These are phyloP conservation scores for Spodoptera litura DNA, from an alignment of 1,140 invertebrate genomes.

Conservation along the genomic window DNA sequence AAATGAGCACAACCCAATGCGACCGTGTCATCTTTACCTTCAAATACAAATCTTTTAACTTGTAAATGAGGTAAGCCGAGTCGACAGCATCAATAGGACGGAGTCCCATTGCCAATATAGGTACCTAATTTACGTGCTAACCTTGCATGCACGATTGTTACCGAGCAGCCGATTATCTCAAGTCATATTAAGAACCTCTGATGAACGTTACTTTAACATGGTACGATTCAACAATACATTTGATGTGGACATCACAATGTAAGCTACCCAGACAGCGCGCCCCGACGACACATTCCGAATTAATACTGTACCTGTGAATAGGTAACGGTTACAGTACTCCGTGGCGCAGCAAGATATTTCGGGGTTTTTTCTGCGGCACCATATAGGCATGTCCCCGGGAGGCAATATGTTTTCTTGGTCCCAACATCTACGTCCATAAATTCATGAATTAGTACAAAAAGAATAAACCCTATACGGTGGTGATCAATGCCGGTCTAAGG, in stretches of 20 bases:
- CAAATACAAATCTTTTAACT: not conserved
- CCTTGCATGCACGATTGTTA: slow-evolving; percentile 47
- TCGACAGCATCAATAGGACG: slow-evolving; percentile 1
- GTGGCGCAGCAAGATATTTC: slow-evolving; percentile 87
- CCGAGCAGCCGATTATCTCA: slow-evolving; percentile 13
- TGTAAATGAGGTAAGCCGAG: not conserved
- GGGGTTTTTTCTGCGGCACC: slow-evolving; percentile 86
- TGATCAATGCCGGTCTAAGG: slow-evolving; percentile 81
- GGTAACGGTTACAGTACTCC: slow-evolving; percentile 88
- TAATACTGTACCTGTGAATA: slow-evolving; percentile 75
- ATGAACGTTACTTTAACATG: slow-evolving; percentile 45
- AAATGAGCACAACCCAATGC: not conserved
- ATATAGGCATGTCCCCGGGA: slow-evolving; percentile 87
- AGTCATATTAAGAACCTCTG: slow-evolving; percentile 21
- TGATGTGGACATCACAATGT: slow-evolving; percentile 76
- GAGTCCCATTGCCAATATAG: slow-evolving; percentile 1
- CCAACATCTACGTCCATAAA: slow-evolving; percentile 87
- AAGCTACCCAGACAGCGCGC: slow-evolving; percentile 72
- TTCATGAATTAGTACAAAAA: slow-evolving; percentile 63
- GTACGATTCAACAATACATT: slow-evolving; percentile 57
- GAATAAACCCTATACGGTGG: slow-evolving; percentile 64
- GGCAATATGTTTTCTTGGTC: slow-evolving; percentile 84
- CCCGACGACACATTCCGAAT: slow-evolving; percentile 72
- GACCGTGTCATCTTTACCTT: not conserved
- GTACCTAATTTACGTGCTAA: slow-evolving; percentile 17